Conservation (phyloP, 2,888 invertebrate species). For the Drosophila nigricruria region DNA sequence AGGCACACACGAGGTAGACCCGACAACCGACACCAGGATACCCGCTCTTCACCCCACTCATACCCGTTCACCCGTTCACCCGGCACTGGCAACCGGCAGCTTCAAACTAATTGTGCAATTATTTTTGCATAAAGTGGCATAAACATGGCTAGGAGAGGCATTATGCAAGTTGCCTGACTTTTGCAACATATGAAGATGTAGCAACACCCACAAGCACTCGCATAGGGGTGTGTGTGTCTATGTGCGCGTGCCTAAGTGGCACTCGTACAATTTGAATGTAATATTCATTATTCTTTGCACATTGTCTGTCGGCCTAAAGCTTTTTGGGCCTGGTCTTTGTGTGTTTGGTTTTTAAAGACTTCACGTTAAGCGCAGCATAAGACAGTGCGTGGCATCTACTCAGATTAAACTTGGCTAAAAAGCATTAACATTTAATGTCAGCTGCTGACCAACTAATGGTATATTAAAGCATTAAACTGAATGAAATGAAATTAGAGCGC, state of each 20-base stretch:
- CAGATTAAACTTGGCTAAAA: slow-evolving; percentile 8
- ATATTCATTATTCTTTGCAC: slow-evolving; percentile 82
- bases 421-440: slow-evolving; percentile 16
- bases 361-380: slow-evolving; percentile 20
- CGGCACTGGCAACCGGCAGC: slow-evolving; percentile 63
- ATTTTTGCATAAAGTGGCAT: slow-evolving; percentile 85
- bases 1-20: slow-evolving; percentile 21
- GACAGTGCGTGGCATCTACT: neutral
- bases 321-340: slow-evolving; percentile 27
- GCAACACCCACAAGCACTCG: slow-evolving; percentile 42
- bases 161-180: slow-evolving; percentile 83
- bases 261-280: slow-evolving; percentile 81
- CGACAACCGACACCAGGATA: slow-evolving; percentile 19
- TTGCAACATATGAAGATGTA: slow-evolving; percentile 76
- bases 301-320: slow-evolving; percentile 59
- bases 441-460: slow-evolving; percentile 22
- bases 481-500: neutral
- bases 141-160: slow-evolving; percentile 84
- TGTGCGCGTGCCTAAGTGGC: slow-evolving; percentile 74
- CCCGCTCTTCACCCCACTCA: neutral
- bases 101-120: slow-evolving; percentile 85
- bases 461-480: slow-evolving; percentile 10
- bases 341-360: slow-evolving; percentile 44
- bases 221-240: slow-evolving; percentile 16
- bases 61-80: slow-evolving; percentile 19